A percentile compares a stretch with the other conserved stretches of the same genome.
Conservation (phyloP, 2,888 invertebrate species). For the Meganola albula region DNA sequence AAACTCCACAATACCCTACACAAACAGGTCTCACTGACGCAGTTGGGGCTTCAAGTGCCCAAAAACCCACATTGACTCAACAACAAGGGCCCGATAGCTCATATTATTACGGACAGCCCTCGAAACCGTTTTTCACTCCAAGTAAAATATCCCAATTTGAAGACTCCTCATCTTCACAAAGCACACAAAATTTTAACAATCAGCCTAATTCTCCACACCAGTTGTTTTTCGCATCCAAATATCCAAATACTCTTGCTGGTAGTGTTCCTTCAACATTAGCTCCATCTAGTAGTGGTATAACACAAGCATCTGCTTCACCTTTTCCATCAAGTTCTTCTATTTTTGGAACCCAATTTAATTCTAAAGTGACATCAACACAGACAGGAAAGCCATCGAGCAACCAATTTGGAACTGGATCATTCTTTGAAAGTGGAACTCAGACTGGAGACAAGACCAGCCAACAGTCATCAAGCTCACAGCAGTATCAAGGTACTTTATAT, state of each 20-base stretch:
- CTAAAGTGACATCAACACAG: too few relatives aligned
- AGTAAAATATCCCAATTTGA: conserved; percentile 3
- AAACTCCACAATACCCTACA: background rate
- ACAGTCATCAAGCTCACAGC: conserved; percentile 8
- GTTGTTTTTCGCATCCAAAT: conserved; percentile 16
- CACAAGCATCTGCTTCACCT: conserved; percentile 28
- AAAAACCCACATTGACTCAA: conserved; percentile 31
- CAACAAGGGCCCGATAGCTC: conserved; percentile 39
- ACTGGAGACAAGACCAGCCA: conserved; percentile 12
- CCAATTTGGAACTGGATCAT: conserved; percentile 18
- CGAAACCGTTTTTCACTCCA: conserved; percentile 39
- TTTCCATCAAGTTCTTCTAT: conserved; percentile 40
- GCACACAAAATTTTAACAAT: background rate
- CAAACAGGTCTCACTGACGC: conserved; percentile 4
- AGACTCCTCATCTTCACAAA: background rate
- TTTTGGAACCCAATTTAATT: conserved; percentile 16
- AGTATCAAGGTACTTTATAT: conserved; percentile 40
- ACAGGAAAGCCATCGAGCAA: too few relatives aligned
- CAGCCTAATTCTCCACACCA: conserved; percentile 10
- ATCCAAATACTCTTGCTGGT: conserved; percentile 26
- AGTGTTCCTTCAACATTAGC: conserved; percentile 17
- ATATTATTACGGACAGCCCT: conserved; percentile 53
- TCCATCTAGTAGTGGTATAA: conserved; percentile 27
- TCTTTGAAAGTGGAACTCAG: conserved; percentile 1
- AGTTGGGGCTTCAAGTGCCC: conserved; percentile 14